Evolutionary conservation across 2,888 invertebrate species (phyloP).

Genomic region (Brachylomia viminalis): DNA sequence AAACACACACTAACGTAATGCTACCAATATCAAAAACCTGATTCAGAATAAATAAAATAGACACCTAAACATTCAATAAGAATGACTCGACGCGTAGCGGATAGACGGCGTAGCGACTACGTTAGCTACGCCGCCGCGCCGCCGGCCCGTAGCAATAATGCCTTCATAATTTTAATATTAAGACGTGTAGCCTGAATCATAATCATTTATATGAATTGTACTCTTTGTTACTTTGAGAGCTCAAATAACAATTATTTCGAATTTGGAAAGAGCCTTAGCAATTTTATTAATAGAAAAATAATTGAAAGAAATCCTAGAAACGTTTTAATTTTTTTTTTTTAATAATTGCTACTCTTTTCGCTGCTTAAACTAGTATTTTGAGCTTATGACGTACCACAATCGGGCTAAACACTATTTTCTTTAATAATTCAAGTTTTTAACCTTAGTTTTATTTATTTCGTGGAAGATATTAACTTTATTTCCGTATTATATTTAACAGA

Average conservation of each 20-base stretch:
- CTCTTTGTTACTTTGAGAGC: neutral
- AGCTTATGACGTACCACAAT: too few relatives aligned
- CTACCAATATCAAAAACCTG: too few relatives aligned
- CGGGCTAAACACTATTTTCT: too few relatives aligned
- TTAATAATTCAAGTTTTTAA: too few relatives aligned
- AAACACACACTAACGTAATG: neutral
- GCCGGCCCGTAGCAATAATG: constrained; percentile 33
- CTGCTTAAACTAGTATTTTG: too few relatives aligned
- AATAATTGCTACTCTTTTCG: too few relatives aligned
- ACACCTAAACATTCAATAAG: neutral
- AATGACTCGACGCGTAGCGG: constrained; percentile 4
- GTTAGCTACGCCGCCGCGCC: constrained; percentile 13
- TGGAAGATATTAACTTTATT: too few relatives aligned
- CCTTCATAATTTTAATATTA: neutral
- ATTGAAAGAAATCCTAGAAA: neutral
- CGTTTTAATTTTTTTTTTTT: too few relatives aligned
- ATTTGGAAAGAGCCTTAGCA: neutral
- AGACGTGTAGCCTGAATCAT: neutral
- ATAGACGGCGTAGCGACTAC: constrained; percentile 27
- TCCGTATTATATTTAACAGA: too few relatives aligned
- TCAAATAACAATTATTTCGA: neutral
- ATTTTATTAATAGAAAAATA: neutral
- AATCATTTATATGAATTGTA: neutral
- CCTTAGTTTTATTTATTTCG: too few relatives aligned
- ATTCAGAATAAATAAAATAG: too few relatives aligned